Base-by-base conservation (phyloP, 2,888 invertebrate species). In the Amorpha juglandis region DNA sequence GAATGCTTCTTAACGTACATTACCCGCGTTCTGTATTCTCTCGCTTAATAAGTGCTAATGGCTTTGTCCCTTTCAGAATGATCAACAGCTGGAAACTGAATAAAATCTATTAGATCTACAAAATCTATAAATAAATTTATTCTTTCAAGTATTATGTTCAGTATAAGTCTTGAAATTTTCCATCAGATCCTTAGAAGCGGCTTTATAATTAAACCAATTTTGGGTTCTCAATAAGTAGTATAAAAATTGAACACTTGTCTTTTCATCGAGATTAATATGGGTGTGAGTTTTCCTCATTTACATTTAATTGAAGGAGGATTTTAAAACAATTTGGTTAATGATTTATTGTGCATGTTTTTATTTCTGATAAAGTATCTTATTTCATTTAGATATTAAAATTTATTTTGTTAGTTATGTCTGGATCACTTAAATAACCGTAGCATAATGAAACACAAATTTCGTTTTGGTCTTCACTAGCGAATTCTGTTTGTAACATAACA, bases 1-100 rank as follows among this genome's bases (percentile, higher is more conserved):
- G 73, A 77, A 78, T 19, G 38, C 69, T 69, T 69, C 71, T 66
- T 74, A 77, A 75, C 75, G 76, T 69, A 72, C 72, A 52, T 21
- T 55, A 55, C 27, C 27, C 27, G 27, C 27, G 27, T 27, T 38
- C 65, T 50, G 55, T 55, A 55, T 38, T 38, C 38, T 38, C 35
- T 33, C 38, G 69, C 69, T 65, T 68, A 27, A 66, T 66, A 64
- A 68, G 67, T 75, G 35, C 16, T 55, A 11, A 38, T 16, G 11
- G 6, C 55, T 55, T 35, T n/a, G 16, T 35, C 35, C 55, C 35
- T 38, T 55, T 42, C 11, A 7, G 9, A 42, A 4, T n/a, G n/a
- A n/a, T 1, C 27, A 27, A 27, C 4, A 27, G 27, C 2, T 27
- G 27, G 27, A 27, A 4, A 27, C 4, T 27, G 27, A 27, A 27